Conservation (phyloP, 2,113 vertebrate genomes). For the Neoarius graeffei region DNA sequence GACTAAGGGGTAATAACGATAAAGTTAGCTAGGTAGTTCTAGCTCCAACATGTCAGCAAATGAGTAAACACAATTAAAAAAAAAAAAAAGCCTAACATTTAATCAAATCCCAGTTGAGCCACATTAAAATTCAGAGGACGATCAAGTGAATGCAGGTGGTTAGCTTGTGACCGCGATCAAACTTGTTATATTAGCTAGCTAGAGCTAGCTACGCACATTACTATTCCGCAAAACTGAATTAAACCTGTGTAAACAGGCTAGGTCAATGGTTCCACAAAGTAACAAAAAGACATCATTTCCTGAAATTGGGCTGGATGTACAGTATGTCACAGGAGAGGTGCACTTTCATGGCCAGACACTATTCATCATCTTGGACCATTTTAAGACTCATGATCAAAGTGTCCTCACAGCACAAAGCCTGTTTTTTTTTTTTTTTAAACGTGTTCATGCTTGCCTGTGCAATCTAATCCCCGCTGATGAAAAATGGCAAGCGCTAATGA, state of each 20-base stretch:
- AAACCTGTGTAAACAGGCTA: neutral
- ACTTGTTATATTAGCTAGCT: neutral
- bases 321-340: neutral
- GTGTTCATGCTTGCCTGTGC: neutral
- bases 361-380: neutral
- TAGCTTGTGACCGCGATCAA: neutral
- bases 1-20: neutral
- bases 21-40: neutral
- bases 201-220: neutral
- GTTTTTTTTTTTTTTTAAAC: neutral
- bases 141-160: neutral
- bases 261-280: neutral
- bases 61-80: too few relatives aligned
- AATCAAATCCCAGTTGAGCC: neutral
- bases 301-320: too few relatives aligned
- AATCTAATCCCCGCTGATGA: neutral
- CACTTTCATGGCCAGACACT: neutral
- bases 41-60: too few relatives aligned
- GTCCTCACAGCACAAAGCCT: neutral
- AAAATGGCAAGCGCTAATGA: neutral
- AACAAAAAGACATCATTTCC: neutral
- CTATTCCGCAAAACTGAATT: neutral
- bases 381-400: neutral
- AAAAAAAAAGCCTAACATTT: neutral
- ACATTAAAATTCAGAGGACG: neutral